These are phyloP conservation scores for Catalaphyllia jardinei DNA, from an alignment of 64 coral and sea anemone species.

Conservation along the genomic window DNA sequence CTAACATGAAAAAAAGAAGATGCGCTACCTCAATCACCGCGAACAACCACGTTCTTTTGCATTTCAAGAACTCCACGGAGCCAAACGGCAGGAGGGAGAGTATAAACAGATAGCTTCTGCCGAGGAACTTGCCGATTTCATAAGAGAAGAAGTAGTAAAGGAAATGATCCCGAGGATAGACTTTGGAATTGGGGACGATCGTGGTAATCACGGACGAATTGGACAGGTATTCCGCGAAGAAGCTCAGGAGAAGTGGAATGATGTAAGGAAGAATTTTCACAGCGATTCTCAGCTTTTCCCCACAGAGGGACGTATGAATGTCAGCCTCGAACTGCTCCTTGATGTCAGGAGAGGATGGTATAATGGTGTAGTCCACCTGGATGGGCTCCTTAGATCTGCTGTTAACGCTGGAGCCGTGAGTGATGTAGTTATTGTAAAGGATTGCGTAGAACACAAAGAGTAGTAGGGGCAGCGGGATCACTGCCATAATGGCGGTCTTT, in stretches of 20 bases:
- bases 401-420: background rate
- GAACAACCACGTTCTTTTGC: slow-evolving; percentile 77
- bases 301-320: background rate
- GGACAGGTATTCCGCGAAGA: slow-evolving; percentile 75
- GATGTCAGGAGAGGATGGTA: background rate
- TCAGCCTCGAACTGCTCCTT: background rate
- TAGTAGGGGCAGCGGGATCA: slow-evolving; percentile 58
- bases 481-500: slow-evolving; percentile 73
- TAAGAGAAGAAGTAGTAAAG: slow-evolving; percentile 71
- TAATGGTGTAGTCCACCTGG: slow-evolving; percentile 29
- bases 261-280: slow-evolving; percentile 69
- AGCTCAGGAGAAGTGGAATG: slow-evolving; percentile 59
- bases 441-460: slow-evolving; percentile 73
- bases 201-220: slow-evolving; percentile 73
- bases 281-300: slow-evolving; percentile 30
- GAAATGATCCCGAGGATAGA: slow-evolving; percentile 57
- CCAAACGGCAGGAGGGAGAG: slow-evolving; percentile 27
- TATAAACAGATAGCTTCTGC: slow-evolving; percentile 71
- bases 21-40: slow-evolving; percentile 9
- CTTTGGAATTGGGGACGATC: slow-evolving; percentile 40
- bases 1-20: slow-evolving; percentile 58
- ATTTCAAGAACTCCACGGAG: slow-evolving; percentile 25
- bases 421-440: slow-evolving; percentile 64
- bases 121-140: slow-evolving; percentile 82
- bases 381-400: background rate